Evolutionary conservation across 2,113 vertebrate species (phyloP).

Genomic region (Sapajus apella): DNA sequence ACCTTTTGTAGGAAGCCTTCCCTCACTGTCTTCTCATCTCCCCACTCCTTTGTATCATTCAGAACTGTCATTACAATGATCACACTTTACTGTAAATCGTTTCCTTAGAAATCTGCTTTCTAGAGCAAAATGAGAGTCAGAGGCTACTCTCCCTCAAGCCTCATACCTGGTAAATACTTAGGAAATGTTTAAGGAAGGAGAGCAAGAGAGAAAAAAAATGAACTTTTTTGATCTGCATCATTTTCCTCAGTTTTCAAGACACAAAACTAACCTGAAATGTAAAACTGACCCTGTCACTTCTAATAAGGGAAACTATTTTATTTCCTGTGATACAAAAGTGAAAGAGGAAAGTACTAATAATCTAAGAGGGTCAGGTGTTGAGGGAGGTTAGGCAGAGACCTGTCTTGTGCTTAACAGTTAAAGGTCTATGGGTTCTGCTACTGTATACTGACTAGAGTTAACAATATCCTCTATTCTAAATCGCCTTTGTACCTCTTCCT

Average conservation of each 20-base stretch:
- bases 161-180: neutral
- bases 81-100: neutral
- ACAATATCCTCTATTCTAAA: neutral
- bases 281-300: neutral
- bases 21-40: neutral
- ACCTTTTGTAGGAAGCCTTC: neutral
- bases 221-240: neutral
- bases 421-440: neutral
- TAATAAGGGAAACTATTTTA: neutral
- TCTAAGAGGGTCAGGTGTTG: neutral
- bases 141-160: neutral
- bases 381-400: neutral
- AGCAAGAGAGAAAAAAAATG: neutral
- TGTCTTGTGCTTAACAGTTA: neutral
- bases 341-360: neutral
- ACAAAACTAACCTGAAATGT: neutral
- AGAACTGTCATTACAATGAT: neutral
- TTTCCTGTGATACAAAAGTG: neutral
- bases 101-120: neutral
- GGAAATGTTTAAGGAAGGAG: neutral
- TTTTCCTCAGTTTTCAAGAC: neutral
- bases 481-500: conserved; percentile 12
- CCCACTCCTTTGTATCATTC: neutral
- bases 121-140: neutral
- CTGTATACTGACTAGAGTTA: neutral